These are phyloP conservation scores for Mastomys coucha DNA, from an alignment of 2,113 vertebrate genomes.

Conservation along the genomic window DNA sequence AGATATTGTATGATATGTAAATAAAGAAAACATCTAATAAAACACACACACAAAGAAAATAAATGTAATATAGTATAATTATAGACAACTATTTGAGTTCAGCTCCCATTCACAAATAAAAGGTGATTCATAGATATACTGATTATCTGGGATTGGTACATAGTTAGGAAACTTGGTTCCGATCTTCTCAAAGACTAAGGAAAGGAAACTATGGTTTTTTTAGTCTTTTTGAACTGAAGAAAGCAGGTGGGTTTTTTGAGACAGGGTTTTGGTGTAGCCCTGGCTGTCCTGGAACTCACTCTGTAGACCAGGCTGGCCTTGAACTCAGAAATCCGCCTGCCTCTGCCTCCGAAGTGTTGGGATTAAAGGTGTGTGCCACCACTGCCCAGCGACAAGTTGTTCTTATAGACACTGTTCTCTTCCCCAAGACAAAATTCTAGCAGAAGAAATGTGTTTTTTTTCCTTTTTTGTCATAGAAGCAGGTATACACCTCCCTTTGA, in stretches of 20 bases:
- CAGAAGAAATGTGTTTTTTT: background rate
- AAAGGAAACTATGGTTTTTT: constrained; percentile 1
- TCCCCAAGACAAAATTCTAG: constrained; percentile 14
- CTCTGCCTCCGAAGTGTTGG: too few species aligned
- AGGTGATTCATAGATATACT: background rate
- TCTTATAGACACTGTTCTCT: constrained; percentile 40
- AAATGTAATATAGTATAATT: background rate
- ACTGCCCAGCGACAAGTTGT: background rate
- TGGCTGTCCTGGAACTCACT: too few species aligned
- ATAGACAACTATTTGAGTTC: background rate
- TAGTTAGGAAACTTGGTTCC: constrained; percentile 48
- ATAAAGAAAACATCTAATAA: too few species aligned
- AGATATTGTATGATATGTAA: too few species aligned
- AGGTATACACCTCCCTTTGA: background rate
- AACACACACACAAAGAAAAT: background rate
- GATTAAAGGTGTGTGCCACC: too few species aligned
- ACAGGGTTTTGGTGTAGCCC: too few species aligned
- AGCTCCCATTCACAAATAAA: constrained; percentile 18
- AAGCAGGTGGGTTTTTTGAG: background rate
- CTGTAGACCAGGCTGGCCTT: too few species aligned
- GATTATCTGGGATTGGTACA: background rate
- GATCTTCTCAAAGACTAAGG: constrained; percentile 50
- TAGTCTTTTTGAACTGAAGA: constrained; percentile 26
- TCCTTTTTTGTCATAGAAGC: background rate
- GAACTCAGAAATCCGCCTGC: too few species aligned